Conservation (phyloP, 2,113 vertebrate species). For the Tetrao urogallus region DNA sequence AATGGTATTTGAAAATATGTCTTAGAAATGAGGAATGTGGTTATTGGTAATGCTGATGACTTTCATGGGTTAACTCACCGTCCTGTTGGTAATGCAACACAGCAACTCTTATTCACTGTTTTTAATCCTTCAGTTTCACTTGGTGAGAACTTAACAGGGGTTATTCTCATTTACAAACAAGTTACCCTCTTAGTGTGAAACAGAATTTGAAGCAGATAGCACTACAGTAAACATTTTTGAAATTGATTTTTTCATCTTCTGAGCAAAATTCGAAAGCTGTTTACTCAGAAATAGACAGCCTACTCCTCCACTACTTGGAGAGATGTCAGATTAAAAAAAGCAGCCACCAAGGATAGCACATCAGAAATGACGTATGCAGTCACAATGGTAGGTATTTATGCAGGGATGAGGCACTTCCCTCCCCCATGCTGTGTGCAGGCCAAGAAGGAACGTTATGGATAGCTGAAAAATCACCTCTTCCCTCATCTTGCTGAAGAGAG, state of each 20-base stretch:
- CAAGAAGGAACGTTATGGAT: slow-evolving; percentile 16
- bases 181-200: background rate
- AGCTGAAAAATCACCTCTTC: slow-evolving; percentile 34
- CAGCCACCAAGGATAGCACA: background rate
- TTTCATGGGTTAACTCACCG: background rate
- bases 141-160: background rate
- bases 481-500: background rate
- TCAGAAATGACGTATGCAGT: slow-evolving; percentile 12
- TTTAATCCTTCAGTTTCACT: background rate
- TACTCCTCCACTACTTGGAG: background rate
- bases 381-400: slow-evolving; percentile 31
- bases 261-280: slow-evolving; percentile 43
- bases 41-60: background rate
- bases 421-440: slow-evolving; percentile 5
- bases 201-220: background rate
- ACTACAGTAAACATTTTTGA: background rate
- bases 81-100: background rate
- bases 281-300: slow-evolving; percentile 8
- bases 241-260: slow-evolving; percentile 28
- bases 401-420: slow-evolving; percentile 32
- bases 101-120: background rate
- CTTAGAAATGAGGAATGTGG: background rate
- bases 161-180: background rate
- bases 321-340: slow-evolving; percentile 37
- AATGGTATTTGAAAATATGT: background rate